Evolutionary conservation across 2,113 vertebrate species (phyloP).

Genomic region (Rhea americana): DNA sequence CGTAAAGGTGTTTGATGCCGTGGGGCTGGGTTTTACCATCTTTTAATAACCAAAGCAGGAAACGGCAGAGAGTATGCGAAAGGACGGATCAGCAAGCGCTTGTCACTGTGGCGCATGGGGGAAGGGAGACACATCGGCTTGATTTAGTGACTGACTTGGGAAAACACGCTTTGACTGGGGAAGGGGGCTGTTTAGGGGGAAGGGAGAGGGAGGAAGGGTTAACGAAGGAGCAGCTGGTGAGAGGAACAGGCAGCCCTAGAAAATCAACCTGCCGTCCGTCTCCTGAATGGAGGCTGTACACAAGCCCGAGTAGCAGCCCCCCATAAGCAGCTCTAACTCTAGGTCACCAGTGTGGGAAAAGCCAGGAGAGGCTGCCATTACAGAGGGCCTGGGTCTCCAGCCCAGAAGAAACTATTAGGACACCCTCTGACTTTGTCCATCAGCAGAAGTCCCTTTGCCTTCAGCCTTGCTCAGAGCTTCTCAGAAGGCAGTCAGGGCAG

Average conservation of each 20-base stretch:
- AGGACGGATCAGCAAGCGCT: neutral
- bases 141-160: neutral
- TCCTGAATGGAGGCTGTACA: accelerated
- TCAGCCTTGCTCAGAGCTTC: neutral
- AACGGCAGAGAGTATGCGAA: neutral
- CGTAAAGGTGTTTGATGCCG: neutral
- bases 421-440: accelerated
- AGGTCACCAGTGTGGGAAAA: accelerated
- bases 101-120: neutral
- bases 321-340: neutral
- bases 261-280: neutral
- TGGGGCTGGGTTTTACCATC: accelerated
- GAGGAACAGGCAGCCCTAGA: neutral
- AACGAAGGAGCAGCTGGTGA: neutral
- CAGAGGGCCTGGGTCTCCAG: neutral
- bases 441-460: neutral
- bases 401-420: accelerated
- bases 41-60: neutral
- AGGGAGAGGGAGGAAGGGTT: neutral
- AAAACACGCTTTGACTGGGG: neutral
- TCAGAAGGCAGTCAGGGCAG: no score
- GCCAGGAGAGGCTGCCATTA: accelerated
- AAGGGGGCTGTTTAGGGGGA: neutral
- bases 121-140: neutral
- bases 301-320: neutral